These are phyloP conservation scores for Streptopelia turtur DNA, from an alignment of 2,797 vertebrate species.

Conservation along the genomic window DNA sequence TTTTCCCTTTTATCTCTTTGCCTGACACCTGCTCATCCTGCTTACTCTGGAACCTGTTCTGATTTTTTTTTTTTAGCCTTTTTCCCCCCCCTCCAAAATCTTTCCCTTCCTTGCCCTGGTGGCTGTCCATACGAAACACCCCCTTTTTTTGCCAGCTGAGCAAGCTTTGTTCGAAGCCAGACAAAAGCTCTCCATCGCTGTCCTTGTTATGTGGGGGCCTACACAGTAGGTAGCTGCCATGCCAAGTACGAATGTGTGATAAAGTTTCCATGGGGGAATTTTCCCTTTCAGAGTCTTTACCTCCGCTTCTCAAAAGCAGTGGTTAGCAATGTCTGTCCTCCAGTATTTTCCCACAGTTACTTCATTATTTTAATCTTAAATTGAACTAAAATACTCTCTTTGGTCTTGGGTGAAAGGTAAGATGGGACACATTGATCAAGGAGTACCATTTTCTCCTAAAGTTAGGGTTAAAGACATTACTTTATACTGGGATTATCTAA, in stretches of 20 bases:
- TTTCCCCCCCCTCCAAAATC: not conserved
- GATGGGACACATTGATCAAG: accelerated
- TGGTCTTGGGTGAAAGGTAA: not conserved
- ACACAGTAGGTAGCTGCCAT: not conserved
- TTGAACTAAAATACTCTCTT: not conserved
- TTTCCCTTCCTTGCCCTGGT: not conserved
- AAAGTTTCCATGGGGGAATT: not conserved
- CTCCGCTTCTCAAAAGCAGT: not conserved
- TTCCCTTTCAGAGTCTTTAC: not conserved
- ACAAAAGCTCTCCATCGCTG: not conserved
- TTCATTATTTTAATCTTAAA: not conserved
- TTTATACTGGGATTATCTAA: not conserved
- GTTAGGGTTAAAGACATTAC: not conserved
- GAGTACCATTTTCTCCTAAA: not conserved
- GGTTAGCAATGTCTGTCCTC: not conserved
- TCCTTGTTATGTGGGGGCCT: not conserved
- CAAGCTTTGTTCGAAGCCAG: not conserved
- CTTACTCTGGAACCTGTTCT: not conserved
- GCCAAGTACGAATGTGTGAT: accelerated
- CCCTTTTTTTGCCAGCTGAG: not conserved
- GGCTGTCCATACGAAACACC: not conserved
- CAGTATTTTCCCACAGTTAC: not conserved
- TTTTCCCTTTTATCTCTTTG: not conserved
- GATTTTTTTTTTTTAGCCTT: not conserved
- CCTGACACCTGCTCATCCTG: not conserved